Evolutionary conservation across 2,797 vertebrate genomes (phyloP).

Genomic region (Lates japonicus): DNA sequence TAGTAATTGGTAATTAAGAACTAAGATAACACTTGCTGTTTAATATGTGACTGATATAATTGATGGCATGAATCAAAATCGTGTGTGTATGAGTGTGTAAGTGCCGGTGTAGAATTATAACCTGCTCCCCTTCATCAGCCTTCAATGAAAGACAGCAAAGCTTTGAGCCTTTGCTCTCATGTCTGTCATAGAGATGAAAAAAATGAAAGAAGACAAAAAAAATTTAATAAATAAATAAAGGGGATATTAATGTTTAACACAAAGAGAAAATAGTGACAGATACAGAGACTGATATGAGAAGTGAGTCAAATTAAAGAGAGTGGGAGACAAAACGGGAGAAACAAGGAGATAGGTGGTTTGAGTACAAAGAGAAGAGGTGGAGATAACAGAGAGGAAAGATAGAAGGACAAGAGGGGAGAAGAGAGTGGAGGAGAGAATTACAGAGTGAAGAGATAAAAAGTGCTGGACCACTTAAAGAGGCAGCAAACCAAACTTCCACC

Average conservation of each 20-base stretch:
- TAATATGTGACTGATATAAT: slow-evolving; percentile 71
- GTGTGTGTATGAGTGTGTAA: slow-evolving; percentile 4
- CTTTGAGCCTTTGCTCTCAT: slow-evolving; percentile 34
- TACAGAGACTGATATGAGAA: slow-evolving; percentile 38
- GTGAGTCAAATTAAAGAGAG: slow-evolving; percentile 45
- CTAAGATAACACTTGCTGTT: slow-evolving; percentile 70
- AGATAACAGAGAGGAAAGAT: slow-evolving; percentile 40
- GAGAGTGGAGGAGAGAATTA: slow-evolving; percentile 18
- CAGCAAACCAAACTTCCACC: slow-evolving; percentile 19
- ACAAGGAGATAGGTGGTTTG: slow-evolving; percentile 49
- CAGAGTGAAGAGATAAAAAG: slow-evolving; percentile 26
- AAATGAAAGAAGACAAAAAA: slow-evolving; percentile 32
- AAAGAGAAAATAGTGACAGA: slow-evolving; percentile 59
- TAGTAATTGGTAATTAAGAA: slow-evolving; percentile 79
- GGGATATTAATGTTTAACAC: slow-evolving; percentile 66
- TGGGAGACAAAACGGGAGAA: slow-evolving; percentile 15
- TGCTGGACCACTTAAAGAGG: slow-evolving; percentile 32
- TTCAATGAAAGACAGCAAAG: slow-evolving; percentile 34
- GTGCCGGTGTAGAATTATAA: slow-evolving; percentile 34
- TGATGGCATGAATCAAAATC: slow-evolving; percentile 53
- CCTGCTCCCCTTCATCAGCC: slow-evolving; percentile 39
- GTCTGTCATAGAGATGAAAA: slow-evolving; percentile 32
- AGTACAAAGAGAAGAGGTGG: slow-evolving; percentile 52
- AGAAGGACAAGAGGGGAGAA: slow-evolving; percentile 18
- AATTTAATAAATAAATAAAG: neutral